Evolutionary conservation across 2,888 invertebrate species (phyloP).

Genomic region (Aelia acuminata): DNA sequence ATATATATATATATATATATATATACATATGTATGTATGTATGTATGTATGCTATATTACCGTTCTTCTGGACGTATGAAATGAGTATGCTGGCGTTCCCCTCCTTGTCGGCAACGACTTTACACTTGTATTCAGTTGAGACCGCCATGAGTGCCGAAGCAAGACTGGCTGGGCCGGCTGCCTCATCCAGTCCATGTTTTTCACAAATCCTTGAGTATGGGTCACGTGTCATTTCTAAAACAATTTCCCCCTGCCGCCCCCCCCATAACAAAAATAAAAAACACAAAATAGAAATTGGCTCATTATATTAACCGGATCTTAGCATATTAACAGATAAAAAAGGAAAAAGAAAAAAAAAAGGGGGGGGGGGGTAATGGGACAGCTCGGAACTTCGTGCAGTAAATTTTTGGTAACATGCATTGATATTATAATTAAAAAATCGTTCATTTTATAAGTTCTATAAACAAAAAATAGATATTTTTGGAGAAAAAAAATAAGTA

Average conservation of each 20-base stretch:
- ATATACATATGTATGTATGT: too few relatives aligned
- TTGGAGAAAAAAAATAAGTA: too few relatives aligned
- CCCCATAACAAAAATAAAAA: too few relatives aligned
- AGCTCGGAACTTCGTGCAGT: too few relatives aligned
- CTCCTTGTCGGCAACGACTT: neutral
- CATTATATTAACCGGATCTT: neutral
- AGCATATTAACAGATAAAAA: too few relatives aligned
- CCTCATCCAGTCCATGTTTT: neutral
- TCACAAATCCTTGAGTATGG: conserved; percentile 31
- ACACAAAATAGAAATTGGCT: neutral
- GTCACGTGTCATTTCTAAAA: neutral
- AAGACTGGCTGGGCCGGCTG: neutral
- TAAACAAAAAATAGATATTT: too few relatives aligned
- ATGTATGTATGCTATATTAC: neutral
- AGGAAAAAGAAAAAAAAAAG: too few relatives aligned
- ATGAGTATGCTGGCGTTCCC: neutral
- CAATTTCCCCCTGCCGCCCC: neutral
- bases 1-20: too few relatives aligned
- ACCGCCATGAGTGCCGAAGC: conserved; percentile 6
- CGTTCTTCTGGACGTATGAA: neutral
- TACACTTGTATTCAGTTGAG: neutral
- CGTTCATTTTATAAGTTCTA: too few relatives aligned
- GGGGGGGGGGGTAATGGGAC: too few relatives aligned
- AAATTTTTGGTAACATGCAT: too few relatives aligned
- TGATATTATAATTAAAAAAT: too few relatives aligned